Evolutionary conservation across 2,797 vertebrate species (phyloP), one percentile per base, ranked within the genome.

Genomic region (Melanotaenia parkinsoni): DNA sequence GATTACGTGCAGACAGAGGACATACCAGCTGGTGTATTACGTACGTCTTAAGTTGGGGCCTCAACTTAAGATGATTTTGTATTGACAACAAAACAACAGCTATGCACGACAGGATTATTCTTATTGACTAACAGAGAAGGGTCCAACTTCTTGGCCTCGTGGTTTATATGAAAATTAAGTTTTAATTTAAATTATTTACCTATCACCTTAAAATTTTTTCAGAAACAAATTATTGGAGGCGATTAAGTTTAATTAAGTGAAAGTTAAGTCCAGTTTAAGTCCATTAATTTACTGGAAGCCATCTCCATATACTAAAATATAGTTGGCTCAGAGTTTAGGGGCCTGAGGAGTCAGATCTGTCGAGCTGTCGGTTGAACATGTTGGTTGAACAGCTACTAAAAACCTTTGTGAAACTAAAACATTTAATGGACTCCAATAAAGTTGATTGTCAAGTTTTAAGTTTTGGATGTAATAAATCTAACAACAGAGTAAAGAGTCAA

Each of bases 1-100:
- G 91, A 96, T 0, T 74, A 91, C 0, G 88, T 98, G 84, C 93
- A 95, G 81, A 97, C 97, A 0, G 90, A 91, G 5, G 95, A 96
- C 74, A 95, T 97, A 86, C 80, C 95, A 82, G 93, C 95, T 69
- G 95, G 94, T 30, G 84, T 94, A 12, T 92, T 96, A 73, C 94
- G 97, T 98, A 84, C 94, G 93, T 76, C 56, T 77, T 51, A 20
- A 18, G 24, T 47, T 50, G 18, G 14, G 63, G 22, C 22, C 10
- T 33, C 20, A 67, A 28, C 28, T 66, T 76, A 51, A 33, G 43
- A 13, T 18, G 3, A n/a, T 6, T 72, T 59, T 40, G 63, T 45
- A n/a, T 8, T n/a, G 4, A 47, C 20, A 47, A 4, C 18, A 47
- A 6, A 20, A 40, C 14, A 38, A 45, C 43, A 47, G 5, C 18